Conservation (phyloP, 2,113 vertebrate species). For the Semnopithecus entellus region DNA sequence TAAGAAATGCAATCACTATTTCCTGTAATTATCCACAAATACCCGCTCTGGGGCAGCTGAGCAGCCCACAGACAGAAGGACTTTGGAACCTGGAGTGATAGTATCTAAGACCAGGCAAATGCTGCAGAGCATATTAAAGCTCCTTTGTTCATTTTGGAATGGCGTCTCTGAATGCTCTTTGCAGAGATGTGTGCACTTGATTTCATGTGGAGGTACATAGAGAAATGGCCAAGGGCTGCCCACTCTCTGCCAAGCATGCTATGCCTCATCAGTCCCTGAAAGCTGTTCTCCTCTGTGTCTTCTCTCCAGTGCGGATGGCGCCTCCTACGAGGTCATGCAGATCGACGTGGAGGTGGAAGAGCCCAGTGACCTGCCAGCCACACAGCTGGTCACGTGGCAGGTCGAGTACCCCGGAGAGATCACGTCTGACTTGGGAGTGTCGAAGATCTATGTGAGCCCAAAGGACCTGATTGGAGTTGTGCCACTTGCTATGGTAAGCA, state of each 20-base stretch:
- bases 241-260: fast-evolving
- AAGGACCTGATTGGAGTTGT: slow-evolving; percentile 91
- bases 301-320: slow-evolving; percentile 68
- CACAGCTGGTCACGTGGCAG: slow-evolving; percentile 94
- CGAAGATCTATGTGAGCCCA: slow-evolving; percentile 92
- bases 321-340: slow-evolving; percentile 91
- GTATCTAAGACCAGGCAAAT: background rate
- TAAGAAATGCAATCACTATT: fast-evolving
- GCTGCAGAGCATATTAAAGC: fast-evolving
- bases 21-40: fast-evolving
- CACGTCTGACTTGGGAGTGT: slow-evolving; percentile 87
- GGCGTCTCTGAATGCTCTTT: background rate
- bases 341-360: slow-evolving; percentile 93
- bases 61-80: background rate
- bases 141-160: too few species aligned
- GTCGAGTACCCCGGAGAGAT: slow-evolving; percentile 88
- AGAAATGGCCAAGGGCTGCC: background rate
- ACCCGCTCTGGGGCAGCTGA: background rate
- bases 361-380: slow-evolving; percentile 84
- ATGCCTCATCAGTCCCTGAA: background rate
- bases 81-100: fast-evolving
- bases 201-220: fast-evolving
- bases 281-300: background rate
- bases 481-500: slow-evolving; percentile 94
- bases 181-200: fast-evolving